Conservation (phyloP, 2,797 vertebrate genomes). For the Hippoglossus hippoglossus region DNA sequence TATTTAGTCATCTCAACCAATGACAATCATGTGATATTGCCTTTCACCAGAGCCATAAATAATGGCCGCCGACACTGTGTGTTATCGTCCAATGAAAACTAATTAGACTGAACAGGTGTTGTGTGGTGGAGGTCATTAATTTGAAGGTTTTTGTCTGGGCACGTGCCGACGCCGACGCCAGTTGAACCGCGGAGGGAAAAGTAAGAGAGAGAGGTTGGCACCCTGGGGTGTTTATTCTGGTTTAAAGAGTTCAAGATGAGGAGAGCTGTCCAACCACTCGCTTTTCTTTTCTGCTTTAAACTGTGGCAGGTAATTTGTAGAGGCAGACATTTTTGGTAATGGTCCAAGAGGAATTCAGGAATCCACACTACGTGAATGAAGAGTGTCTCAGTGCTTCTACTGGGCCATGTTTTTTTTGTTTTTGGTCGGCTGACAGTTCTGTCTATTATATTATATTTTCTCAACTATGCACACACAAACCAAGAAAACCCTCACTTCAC, state of each 20-base stretch:
- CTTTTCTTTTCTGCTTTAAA: conserved; percentile 18
- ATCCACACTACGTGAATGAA: conserved; percentile 6
- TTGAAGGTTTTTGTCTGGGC: conserved; percentile 64
- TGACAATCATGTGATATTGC: conserved; percentile 69
- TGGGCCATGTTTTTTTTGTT: no score
- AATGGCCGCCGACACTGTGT: conserved; percentile 59
- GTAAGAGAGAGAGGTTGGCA: conserved; percentile 45
- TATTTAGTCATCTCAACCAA: conserved; percentile 64
- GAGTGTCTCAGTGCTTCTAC: no score
- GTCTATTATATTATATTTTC: background rate
- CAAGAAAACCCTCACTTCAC: conserved; percentile 23
- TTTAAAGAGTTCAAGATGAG: conserved; percentile 42
- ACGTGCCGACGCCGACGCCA: conserved; percentile 44
- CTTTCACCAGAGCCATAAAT: conserved; percentile 71
- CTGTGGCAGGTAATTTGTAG: conserved; percentile 49
- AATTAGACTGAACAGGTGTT: conserved; percentile 83
- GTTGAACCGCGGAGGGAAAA: conserved; percentile 44
- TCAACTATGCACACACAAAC: background rate
- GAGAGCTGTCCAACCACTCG: conserved; percentile 1
- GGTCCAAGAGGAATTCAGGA: conserved; percentile 55
- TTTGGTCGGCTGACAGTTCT: background rate
- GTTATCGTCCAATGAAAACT: conserved; percentile 78
- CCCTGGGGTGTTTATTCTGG: conserved; percentile 26
- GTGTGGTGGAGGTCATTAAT: conserved; percentile 76
- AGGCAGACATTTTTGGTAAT: conserved; percentile 39